A percentile compares a stretch with the other conserved stretches of the same genome.
Evolutionary conservation across 2,113 vertebrate genomes (phyloP).

Genomic region (Alaudala cheleensis): DNA sequence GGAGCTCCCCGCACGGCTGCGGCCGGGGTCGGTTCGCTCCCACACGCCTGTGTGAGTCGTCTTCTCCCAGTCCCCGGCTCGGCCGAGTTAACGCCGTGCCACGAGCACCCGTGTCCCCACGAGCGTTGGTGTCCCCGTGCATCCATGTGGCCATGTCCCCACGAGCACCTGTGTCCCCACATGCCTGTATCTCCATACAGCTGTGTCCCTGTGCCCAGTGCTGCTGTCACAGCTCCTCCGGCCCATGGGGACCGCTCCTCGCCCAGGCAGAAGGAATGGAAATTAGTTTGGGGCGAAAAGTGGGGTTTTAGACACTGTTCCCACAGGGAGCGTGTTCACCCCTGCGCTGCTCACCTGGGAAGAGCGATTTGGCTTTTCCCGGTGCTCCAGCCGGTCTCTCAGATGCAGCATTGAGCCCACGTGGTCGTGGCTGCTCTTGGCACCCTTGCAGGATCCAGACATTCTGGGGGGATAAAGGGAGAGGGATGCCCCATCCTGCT

Average conservation of each 20-base stretch:
- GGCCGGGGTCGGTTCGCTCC: background rate
- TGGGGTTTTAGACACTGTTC: accelerated
- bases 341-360: accelerated
- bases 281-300: background rate
- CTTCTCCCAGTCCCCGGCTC: background rate
- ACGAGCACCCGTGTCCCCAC: background rate
- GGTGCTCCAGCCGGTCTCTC: background rate
- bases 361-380: background rate
- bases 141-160: background rate
- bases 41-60: background rate
- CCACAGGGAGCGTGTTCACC: background rate
- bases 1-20: background rate
- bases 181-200: background rate
- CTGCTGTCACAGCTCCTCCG: background rate
- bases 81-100: background rate
- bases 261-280: background rate
- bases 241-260: background rate
- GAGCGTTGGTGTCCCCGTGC: accelerated
- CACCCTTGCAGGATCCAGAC: background rate
- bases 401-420: background rate
- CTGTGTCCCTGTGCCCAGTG: background rate
- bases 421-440: background rate
- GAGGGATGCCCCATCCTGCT: background rate
- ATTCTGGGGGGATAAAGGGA: background rate
- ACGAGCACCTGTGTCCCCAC: background rate